Evolutionary conservation across 1,140 invertebrate genomes (phyloP), one percentile per base, ranked within the genome.

Genomic region (Eriosoma lanigerum): DNA sequence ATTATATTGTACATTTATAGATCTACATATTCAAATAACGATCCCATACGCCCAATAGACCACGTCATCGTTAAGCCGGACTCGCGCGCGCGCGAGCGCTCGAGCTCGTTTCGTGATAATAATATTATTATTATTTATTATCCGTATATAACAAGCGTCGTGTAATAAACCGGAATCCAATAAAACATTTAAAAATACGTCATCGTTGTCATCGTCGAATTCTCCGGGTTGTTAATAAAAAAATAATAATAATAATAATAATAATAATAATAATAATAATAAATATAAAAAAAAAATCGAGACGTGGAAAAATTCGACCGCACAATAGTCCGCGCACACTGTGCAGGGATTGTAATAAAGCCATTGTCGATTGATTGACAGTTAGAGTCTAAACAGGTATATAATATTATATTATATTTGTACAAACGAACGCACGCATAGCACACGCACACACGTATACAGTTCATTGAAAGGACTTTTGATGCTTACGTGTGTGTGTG

Each of bases 301-400:
- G 73, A 76, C 75, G 56, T 78, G 44, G 56, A 62, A 78, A 72
- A 78, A 78, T 78, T 78, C 44, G 17, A 78, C 26, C 24, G 9
- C 75, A 78, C 75, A 46, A 78, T 29, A 26, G 48, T 24, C 68
- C 12, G 48, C 48, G 12, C 24, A 15, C 17, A 54, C 8, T 4
- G 1, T 26, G 32, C 32, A 26, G 75, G 75, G 75, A 29, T 48
- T 26, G 44, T 78, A 62, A 78, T 78, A 78, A 78, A 78, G 75
- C 75, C 56, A 78, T 78, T 78, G 75, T 78, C 56, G 56, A 78
- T 24, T 78, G 75, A 78, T 78, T 78, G 75, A 78, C 75, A 78
- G 56, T 78, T 60, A 21, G 21, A 78, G 75, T 78, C 56, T 29
- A 62, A 78, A 78, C 75, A 48, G 75, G 75, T 78, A 62, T 58